Evolutionary conservation across 2,797 vertebrate genomes (phyloP).

Genomic region (Molothrus ater): DNA sequence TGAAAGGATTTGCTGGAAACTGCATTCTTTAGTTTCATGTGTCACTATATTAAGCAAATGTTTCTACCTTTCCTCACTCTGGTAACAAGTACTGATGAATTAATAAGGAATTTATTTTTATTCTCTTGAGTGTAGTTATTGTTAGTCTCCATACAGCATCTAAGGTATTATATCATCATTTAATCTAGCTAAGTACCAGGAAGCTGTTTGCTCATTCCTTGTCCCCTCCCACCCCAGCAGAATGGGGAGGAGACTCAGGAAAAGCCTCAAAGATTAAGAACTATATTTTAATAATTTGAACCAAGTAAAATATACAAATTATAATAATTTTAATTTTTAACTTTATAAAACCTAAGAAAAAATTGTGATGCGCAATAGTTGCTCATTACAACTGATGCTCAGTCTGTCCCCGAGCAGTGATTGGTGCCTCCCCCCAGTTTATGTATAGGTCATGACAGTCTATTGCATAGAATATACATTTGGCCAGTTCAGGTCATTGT

Average conservation of each 20-base stretch:
- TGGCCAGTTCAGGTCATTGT: background rate
- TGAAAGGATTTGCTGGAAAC: accelerated
- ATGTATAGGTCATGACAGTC: background rate
- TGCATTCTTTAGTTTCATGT: background rate
- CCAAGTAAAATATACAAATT: background rate
- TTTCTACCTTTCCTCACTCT: background rate
- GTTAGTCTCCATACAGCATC: background rate
- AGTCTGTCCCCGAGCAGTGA: background rate
- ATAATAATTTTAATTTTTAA: background rate
- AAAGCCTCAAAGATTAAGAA: background rate
- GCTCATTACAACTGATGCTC: background rate
- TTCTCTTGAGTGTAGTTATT: background rate
- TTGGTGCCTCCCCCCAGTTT: background rate
- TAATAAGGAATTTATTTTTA: background rate
- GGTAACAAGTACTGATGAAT: background rate
- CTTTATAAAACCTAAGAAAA: background rate
- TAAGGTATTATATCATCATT: background rate
- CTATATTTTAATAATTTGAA: background rate
- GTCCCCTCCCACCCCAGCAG: background rate
- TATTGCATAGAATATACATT: background rate
- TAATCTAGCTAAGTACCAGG: background rate
- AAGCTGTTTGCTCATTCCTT: background rate
- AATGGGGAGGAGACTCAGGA: background rate
- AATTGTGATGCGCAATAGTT: accelerated
- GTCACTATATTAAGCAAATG: accelerated